phyloP scores from a whole-genome alignment of 1,140 invertebrate species.

The Scaptodrosophila lebanonensis region DNA sequence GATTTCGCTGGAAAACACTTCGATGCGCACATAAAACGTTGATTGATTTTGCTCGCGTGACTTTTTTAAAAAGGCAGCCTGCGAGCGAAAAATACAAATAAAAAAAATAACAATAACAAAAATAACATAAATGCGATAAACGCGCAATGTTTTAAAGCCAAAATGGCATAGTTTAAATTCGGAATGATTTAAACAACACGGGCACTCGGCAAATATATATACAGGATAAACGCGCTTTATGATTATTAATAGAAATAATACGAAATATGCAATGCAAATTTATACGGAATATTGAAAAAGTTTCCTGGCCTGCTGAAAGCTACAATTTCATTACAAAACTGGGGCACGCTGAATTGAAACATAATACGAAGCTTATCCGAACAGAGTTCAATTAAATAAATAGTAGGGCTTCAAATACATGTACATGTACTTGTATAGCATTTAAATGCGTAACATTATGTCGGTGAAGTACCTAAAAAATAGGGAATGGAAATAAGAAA shows the following conservation, averaged over 20 bases:
- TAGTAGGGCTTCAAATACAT: too few relatives aligned
- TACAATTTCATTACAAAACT: too few relatives aligned
- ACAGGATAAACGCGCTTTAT: constrained; percentile 11
- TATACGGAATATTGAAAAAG: too few relatives aligned
- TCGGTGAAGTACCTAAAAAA: too few relatives aligned
- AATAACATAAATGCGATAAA: constrained; percentile 22
- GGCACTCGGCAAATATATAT: constrained; percentile 23
- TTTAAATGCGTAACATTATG: too few relatives aligned
- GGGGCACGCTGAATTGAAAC: too few relatives aligned
- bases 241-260: constrained; percentile 59
- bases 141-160: constrained; percentile 46
- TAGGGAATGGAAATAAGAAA: too few relatives aligned
- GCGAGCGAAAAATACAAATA: too few relatives aligned
- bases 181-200: constrained; percentile 52
- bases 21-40: constrained; percentile 20
- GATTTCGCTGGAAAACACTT: constrained; percentile 22
- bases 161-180: constrained; percentile 41
- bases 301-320: too few relatives aligned
- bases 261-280: constrained; percentile 38
- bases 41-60: constrained; percentile 59
- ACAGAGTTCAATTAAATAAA: too few relatives aligned
- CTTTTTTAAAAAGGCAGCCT: constrained; percentile 28
- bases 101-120: constrained; percentile 38
- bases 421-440: too few relatives aligned
- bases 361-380: too few relatives aligned